phyloP scores from a whole-genome alignment of 2,113 vertebrate species.

The Sinosuthora webbiana region DNA sequence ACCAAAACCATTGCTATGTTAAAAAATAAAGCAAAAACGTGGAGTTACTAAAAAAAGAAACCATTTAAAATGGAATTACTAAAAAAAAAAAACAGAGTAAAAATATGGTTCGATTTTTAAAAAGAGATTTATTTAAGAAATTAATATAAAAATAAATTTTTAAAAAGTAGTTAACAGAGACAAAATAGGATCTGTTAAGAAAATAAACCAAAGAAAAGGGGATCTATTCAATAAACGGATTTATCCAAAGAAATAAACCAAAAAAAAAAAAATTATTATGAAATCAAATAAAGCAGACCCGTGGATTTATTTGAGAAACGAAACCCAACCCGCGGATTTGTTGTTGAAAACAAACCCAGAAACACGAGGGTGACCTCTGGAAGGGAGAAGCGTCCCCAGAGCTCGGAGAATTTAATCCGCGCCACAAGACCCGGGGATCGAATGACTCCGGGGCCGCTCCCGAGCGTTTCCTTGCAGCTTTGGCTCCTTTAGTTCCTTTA shows the following conservation, averaged over 20 bases:
- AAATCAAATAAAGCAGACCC: no score
- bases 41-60: background rate
- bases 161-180: no score
- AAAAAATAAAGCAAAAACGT: background rate
- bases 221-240: background rate
- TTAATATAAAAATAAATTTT: background rate
- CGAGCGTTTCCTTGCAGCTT: background rate
- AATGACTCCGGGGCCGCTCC: background rate
- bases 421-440: background rate
- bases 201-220: background rate
- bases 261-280: background rate
- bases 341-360: background rate
- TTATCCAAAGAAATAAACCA: background rate
- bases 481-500: background rate
- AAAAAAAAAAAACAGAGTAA: background rate
- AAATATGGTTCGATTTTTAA: background rate
- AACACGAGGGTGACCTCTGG: background rate
- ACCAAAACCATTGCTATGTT: background rate
- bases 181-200: background rate
- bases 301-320: background rate
- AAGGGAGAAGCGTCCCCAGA: background rate
- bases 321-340: background rate
- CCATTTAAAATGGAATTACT: no score
- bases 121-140: background rate
- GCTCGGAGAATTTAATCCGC: background rate